Base-by-base conservation (phyloP, 2,113 vertebrate genomes). In the Coptodon bakossiorum region DNA sequence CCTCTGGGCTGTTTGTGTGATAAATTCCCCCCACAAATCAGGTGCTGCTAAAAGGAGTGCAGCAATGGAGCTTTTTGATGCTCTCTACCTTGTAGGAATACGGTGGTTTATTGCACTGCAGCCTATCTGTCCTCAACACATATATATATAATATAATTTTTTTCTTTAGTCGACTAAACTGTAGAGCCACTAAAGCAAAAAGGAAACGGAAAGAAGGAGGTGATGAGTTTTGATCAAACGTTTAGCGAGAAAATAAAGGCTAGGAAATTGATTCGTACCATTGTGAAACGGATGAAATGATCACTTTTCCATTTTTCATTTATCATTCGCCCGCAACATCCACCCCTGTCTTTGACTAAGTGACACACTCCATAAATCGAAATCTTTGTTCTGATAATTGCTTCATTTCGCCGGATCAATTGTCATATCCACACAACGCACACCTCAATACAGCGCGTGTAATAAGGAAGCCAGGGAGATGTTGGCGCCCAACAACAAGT, bases 1-100 rank as follows among this genome's bases (percentile, higher is more conserved):
- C 95, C 95, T 96, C 95, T 93, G 91, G 92, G 94, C 93, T 94
- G 93, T 96, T 96, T 95, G 93, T 93, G 92, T 93, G 93, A 96
- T 95, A 94, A 96, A 95, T 95, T 90, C 95, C 88, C 88, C 89
- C 89, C 90, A 93, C 92, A 95, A 95, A 95, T 94, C 94, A 93
- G 92, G 90, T 92, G 91, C 94, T 81, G 91, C 94, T 93, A 91
- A 87, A 83, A 89, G 88, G 88, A 86, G 85, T 90, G 91, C 84
- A 66, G 88, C 92, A 92, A 92, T 87, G 83, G 87, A 81, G 89
- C 89, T 89, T 86, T 91, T 43, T 78, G 90, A 90, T 40, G 91
- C 91, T 90, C 89, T 87, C 89, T 84, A 91, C 92, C 82, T 92
- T 91, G 81, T 16, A 63, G 68, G 86, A 84, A 71, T 57, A 16